A percentile compares a stretch with the other conserved stretches of the same genome.
Evolutionary conservation across 2,888 invertebrate species (phyloP).

Genomic region (Diarsia brunnea): DNA sequence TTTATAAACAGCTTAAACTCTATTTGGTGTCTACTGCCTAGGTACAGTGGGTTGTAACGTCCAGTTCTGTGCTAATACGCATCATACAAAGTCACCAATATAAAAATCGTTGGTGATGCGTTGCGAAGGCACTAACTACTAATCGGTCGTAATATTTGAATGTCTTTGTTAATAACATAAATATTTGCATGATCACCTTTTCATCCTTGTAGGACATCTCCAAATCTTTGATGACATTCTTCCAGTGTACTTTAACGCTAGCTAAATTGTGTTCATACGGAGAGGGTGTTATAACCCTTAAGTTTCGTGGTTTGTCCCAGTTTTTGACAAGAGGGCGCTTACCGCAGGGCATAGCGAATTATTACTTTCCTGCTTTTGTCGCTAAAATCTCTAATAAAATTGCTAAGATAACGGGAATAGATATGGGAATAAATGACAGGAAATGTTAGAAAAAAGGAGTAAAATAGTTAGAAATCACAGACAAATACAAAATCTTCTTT

Average conservation of each 20-base stretch:
- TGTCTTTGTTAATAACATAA: background rate
- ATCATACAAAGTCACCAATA: background rate
- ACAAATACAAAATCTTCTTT: constrained; percentile 32
- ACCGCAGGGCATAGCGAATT: constrained; percentile 81
- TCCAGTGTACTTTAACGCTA: constrained; percentile 86
- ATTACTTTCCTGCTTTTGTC: background rate
- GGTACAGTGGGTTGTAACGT: background rate
- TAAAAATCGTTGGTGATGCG: background rate
- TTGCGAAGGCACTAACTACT: background rate
- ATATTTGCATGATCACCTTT: constrained; percentile 72
- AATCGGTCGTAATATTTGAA: too few relatives aligned
- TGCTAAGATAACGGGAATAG: background rate
- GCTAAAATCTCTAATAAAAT: background rate
- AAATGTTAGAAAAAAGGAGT: constrained; percentile 1
- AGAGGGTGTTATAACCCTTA: constrained; percentile 80
- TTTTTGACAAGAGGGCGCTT: constrained; percentile 79
- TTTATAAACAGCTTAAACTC: background rate
- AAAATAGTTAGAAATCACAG: background rate
- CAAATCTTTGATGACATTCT: constrained; percentile 80
- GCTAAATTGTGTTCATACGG: constrained; percentile 84
- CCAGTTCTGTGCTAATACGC: background rate
- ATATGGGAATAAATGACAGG: background rate
- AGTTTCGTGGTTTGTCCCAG: constrained; percentile 81
- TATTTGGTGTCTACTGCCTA: background rate
- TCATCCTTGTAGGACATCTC: constrained; percentile 87